Evolutionary conservation across 2,797 vertebrate species (phyloP).

Genomic region (Buceros bicornis): DNA sequence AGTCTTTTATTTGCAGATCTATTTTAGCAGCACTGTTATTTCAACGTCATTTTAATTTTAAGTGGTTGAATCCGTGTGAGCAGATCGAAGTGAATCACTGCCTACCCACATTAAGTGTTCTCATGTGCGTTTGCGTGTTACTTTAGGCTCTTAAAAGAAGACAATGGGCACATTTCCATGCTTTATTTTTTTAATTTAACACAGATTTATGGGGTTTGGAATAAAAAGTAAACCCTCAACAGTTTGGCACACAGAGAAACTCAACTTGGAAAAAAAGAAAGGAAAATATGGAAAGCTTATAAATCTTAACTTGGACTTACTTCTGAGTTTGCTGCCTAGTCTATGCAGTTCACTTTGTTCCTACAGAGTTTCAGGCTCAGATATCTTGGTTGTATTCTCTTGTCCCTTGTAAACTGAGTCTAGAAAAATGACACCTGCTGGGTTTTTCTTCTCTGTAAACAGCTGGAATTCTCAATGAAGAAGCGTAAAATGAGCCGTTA

Average conservation of each 20-base stretch:
- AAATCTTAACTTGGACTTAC: conserved; percentile 74
- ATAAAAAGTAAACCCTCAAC: conserved; percentile 74
- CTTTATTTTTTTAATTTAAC: conserved; percentile 71
- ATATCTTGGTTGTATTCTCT: conserved; percentile 70
- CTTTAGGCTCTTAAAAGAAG: conserved; percentile 37
- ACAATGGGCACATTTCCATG: conserved; percentile 68
- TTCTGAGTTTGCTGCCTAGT: conserved; percentile 58
- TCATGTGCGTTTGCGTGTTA: neutral
- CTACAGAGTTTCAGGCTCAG: conserved; percentile 72
- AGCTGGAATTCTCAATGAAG: neutral
- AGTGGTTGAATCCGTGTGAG: neutral
- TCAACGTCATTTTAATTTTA: neutral
- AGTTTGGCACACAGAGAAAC: conserved; percentile 62
- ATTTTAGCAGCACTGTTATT: neutral
- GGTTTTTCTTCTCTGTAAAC: conserved; percentile 73
- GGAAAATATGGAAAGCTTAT: conserved; percentile 73
- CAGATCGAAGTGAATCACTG: neutral
- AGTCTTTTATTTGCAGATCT: neutral
- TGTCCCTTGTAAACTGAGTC: conserved; percentile 70
- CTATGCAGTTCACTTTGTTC: conserved; percentile 74
- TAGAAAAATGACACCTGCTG: conserved; percentile 82
- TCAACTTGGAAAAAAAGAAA: conserved; percentile 70
- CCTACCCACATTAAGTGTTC: neutral
- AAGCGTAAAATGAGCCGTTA: neutral
- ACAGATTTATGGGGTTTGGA: conserved; percentile 74